These are phyloP conservation scores for Osmerus eperlanus DNA, from an alignment of 2,113 vertebrate species.

Conservation along the genomic window DNA sequence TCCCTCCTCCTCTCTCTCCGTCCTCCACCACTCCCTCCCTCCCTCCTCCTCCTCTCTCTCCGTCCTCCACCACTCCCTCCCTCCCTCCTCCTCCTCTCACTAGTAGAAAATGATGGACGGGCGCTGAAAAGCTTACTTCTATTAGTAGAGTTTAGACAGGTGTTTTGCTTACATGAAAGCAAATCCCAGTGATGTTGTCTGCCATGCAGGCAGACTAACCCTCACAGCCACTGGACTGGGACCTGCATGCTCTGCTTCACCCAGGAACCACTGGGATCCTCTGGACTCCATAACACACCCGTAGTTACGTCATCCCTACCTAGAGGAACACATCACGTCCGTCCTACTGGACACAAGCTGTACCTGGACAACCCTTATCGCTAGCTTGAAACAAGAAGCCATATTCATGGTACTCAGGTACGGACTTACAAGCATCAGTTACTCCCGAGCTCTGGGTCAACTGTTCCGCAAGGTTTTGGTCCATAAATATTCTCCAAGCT, in stretches of 20 bases:
- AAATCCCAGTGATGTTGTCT: slow-evolving; percentile 53
- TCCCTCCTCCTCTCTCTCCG: no score
- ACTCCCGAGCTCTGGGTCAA: background rate
- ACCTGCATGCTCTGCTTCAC: no score
- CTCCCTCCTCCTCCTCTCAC: no score
- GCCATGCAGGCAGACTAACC: slow-evolving; percentile 28
- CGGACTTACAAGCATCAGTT: background rate
- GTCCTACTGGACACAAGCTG: slow-evolving; percentile 13
- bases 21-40: no score
- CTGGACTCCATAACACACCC: no score
- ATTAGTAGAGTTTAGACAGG: slow-evolving; percentile 39
- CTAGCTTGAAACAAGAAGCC: background rate
- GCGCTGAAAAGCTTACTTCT: background rate
- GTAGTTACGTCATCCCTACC: slow-evolving; percentile 37
- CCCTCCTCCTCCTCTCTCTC: no score
- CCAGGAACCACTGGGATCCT: no score
- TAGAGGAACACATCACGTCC: slow-evolving; percentile 35
- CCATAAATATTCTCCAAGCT: no score
- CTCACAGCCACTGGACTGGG: background rate
- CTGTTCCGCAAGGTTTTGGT: no score
- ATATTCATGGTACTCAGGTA: background rate
- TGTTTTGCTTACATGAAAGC: slow-evolving; percentile 49
- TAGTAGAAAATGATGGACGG: background rate
- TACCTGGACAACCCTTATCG: background rate
- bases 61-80: no score